Percentiles rank a stretch among this genome's conserved stretches.
phyloP scores from a whole-genome alignment of 2,113 vertebrate species.

The Haemorhous mexicanus region DNA sequence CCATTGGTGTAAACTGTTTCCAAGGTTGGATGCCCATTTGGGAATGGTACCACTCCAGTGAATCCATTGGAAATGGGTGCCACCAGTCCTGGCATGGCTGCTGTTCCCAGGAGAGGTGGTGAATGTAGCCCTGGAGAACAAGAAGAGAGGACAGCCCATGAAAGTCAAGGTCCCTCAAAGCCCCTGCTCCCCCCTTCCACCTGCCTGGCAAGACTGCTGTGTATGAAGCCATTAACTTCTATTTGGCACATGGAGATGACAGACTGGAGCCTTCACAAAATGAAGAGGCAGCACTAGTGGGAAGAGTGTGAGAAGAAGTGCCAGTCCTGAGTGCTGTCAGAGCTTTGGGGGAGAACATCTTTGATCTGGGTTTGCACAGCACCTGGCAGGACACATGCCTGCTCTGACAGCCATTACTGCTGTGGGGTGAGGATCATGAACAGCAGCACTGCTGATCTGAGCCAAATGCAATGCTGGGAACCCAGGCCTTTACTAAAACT shows the following conservation, averaged over 20 bases:
- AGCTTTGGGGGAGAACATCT: background rate
- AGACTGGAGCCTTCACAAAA: background rate
- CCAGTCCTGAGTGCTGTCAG: background rate
- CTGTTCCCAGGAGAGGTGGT: conserved; percentile 89
- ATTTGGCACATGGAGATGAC: background rate
- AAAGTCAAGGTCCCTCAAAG: background rate
- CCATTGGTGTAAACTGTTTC: conserved; percentile 95
- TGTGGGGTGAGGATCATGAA: background rate
- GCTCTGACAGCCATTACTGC: background rate
- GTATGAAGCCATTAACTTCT: background rate
- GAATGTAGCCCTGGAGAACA: conserved; percentile 86
- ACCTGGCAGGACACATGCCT: background rate
- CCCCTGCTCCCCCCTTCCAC: background rate
- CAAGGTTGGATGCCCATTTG: conserved; percentile 89
- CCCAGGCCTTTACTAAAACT: background rate
- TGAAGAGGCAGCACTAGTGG: background rate
- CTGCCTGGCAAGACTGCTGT: background rate
- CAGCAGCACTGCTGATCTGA: background rate
- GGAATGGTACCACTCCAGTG: conserved; percentile 90
- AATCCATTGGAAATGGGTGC: conserved; percentile 93
- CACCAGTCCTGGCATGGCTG: conserved; percentile 88
- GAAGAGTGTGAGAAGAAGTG: background rate
- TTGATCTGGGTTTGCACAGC: background rate
- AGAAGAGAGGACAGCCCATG: background rate
- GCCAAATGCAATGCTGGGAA: background rate